A percentile compares a stretch with the other conserved stretches of the same genome.
Conservation (phyloP, 2,888 invertebrate species). For the Apotomis capreana region DNA sequence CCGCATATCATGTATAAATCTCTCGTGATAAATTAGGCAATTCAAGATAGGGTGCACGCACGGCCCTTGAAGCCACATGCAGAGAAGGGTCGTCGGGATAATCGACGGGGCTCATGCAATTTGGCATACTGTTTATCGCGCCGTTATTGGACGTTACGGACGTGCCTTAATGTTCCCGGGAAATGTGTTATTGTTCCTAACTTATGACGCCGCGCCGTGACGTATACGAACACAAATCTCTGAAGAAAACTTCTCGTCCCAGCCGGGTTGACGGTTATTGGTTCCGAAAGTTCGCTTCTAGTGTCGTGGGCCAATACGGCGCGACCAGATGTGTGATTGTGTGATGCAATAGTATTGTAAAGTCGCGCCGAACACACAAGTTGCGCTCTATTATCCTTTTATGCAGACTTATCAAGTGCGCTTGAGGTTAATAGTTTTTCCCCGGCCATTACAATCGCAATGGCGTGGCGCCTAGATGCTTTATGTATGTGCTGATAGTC, state of each 20-base stretch:
- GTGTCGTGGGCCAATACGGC: constrained; percentile 43
- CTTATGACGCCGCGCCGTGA: constrained; percentile 52
- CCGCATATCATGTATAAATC: constrained; percentile 65
- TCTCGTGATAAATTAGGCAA: constrained; percentile 73
- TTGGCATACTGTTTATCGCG: constrained; percentile 57
- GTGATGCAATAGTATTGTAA: constrained; percentile 49
- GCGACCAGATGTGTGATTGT: constrained; percentile 50
- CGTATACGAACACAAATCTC: constrained; percentile 43
- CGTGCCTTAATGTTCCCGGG: constrained; percentile 52
- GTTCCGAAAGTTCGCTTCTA: constrained; percentile 35
- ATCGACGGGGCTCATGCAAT: constrained; percentile 60
- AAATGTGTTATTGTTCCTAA: constrained; percentile 52
- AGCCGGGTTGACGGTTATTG: constrained; percentile 40
- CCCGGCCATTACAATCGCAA: constrained; percentile 26
- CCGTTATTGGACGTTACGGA: constrained; percentile 42
- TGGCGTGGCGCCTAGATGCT: constrained; percentile 23
- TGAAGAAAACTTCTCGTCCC: constrained; percentile 33
- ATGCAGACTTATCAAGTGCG: background rate
- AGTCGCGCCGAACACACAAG: constrained; percentile 39
- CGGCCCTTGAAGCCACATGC: constrained; percentile 56
- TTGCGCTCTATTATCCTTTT: constrained; percentile 13
- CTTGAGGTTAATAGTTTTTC: constrained; percentile 10
- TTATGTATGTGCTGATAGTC: constrained; percentile 21
- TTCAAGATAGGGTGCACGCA: constrained; percentile 70
- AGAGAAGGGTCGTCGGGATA: constrained; percentile 57